Conservation (phyloP, 2,888 invertebrate species). For the Psylliodes chrysocephalus region DNA sequence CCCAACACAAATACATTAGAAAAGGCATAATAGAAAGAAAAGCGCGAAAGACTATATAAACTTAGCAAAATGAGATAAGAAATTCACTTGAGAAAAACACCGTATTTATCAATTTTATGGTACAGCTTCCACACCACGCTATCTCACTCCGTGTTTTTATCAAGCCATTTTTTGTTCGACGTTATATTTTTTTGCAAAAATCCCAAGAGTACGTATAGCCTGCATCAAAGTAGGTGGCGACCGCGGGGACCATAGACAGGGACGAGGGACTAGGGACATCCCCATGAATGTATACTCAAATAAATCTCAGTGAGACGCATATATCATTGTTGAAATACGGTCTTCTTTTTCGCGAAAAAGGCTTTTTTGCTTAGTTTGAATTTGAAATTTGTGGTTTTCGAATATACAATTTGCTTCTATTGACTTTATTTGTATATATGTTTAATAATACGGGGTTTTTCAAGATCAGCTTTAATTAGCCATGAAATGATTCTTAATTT, state of each 20-base stretch:
- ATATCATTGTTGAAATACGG: constrained; percentile 31
- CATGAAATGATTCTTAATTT: no score
- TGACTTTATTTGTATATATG: no score
- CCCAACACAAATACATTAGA: constrained; percentile 4
- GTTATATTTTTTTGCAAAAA: constrained; percentile 26
- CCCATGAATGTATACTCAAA: constrained; percentile 29
- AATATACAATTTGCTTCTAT: constrained; percentile 1
- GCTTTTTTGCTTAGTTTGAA: constrained; percentile 28
- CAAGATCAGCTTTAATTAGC: no score
- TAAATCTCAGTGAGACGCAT: constrained; percentile 33
- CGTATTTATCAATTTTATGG: constrained; percentile 30
- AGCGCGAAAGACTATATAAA: background rate
- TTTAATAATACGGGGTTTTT: no score
- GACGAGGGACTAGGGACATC: constrained; percentile 22
- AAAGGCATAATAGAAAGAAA: background rate
- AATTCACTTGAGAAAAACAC: constrained; percentile 9
- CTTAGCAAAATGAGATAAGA: constrained; percentile 13
- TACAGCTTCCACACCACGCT: constrained; percentile 10
- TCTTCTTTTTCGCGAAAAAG: constrained; percentile 27
- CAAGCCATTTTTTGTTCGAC: constrained; percentile 23
- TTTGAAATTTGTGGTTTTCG: constrained; percentile 17
- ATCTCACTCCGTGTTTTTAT: constrained; percentile 18
- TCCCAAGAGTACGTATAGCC: constrained; percentile 20
- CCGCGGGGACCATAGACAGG: constrained; percentile 22
- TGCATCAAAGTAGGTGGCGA: constrained; percentile 30